Conservation (phyloP, 1,140 invertebrate genomes). For the Drosophila takahashii region DNA sequence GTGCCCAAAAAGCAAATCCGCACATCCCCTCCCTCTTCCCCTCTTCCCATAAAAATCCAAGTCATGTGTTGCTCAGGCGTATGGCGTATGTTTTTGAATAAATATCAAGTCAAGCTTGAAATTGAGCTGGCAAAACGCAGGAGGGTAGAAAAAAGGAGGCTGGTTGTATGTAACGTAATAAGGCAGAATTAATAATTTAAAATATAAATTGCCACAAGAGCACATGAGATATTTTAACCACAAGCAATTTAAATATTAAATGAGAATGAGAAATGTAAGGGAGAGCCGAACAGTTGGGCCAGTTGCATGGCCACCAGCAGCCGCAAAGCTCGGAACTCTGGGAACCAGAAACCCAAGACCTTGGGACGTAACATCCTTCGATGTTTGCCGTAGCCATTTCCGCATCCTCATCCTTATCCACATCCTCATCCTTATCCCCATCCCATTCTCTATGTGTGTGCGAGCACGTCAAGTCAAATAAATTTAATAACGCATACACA, state of each 20-base stretch:
- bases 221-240: conserved; percentile 81
- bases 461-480: conserved; percentile 81
- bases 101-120: conserved; percentile 65
- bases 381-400: conserved; percentile 60
- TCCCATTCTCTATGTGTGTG: conserved; percentile 30
- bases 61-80: conserved; percentile 25
- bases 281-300: conserved; percentile 22
- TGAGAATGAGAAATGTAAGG: conserved; percentile 54
- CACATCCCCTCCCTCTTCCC: neutral
- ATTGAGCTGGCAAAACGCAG: conserved; percentile 35
- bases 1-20: conserved; percentile 49
- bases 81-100: conserved; percentile 28
- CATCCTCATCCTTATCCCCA: no score
- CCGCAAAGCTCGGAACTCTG: conserved; percentile 17
- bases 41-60: conserved; percentile 17
- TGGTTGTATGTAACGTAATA: conserved; percentile 64
- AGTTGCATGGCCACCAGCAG: conserved; percentile 44
- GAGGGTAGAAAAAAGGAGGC: conserved; percentile 4
- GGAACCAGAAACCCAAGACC: conserved; percentile 7
- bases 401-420: conserved; percentile 2
- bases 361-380: conserved; percentile 21
- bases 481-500: conserved; percentile 83
- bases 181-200: conserved; percentile 80
- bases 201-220: conserved; percentile 80
- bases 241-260: conserved; percentile 84